Percentiles rank a stretch among this genome's conserved stretches.
These are phyloP conservation scores for Emys orbicularis DNA, from an alignment of 2,797 vertebrate genomes.

Conservation along the genomic window DNA sequence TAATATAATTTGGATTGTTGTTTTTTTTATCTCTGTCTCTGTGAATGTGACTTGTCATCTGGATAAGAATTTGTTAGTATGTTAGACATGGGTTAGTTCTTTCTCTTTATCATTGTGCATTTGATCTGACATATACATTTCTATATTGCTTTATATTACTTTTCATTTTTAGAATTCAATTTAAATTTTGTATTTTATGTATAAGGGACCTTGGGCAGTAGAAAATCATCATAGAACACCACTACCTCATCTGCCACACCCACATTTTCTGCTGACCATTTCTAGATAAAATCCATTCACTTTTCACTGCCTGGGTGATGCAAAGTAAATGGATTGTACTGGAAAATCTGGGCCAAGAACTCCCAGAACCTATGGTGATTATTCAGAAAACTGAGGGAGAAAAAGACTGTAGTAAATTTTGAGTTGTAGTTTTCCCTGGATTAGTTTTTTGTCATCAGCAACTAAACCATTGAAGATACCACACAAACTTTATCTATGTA, in stretches of 20 bases:
- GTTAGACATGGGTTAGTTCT: no score
- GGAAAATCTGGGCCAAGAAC: neutral
- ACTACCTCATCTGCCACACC: no score
- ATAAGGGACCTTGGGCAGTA: no score
- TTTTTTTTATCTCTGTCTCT: neutral
- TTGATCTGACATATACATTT: no score
- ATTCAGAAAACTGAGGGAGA: neutral
- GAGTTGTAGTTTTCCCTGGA: rapidly evolving
- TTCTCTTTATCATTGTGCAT: no score
- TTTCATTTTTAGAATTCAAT: no score
- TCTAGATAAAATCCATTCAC: neutral
- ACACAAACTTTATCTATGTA: neutral
- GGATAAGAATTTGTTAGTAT: neutral
- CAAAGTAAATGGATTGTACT: neutral
- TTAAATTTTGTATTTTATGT: no score
- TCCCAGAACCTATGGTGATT: no score
- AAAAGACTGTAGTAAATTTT: neutral
- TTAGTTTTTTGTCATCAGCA: neutral
- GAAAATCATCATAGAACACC: no score
- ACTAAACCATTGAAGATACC: neutral
- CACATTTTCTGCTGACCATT: no score
- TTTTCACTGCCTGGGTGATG: neutral
- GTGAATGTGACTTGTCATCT: neutral
- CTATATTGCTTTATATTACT: no score
- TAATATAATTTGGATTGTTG: neutral